Conservation (phyloP, 2,888 invertebrate genomes). For the Himalopsyche kuldschensis region DNA sequence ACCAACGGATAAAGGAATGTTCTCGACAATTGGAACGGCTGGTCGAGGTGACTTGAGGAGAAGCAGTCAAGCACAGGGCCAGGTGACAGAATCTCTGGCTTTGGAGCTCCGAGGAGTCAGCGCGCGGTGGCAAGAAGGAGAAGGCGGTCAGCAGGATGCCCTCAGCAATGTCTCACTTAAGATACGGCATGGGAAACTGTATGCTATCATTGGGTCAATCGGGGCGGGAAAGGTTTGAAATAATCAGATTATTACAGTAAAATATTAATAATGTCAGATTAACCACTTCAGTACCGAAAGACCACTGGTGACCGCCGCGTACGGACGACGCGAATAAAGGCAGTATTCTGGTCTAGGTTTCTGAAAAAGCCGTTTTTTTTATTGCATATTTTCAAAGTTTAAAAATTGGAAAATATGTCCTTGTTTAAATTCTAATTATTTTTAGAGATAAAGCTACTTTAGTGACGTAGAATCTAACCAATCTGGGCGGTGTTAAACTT, state of each 20-base stretch:
- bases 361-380: no score
- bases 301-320: no score
- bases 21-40: not conserved
- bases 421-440: no score
- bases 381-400: no score
- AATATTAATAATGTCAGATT: not conserved
- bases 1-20: not conserved
- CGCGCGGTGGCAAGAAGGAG: slow-evolving; percentile 55
- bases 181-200: slow-evolving; percentile 56
- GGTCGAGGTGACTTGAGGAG: not conserved
- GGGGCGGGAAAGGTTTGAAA: slow-evolving; percentile 42
- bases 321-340: no score
- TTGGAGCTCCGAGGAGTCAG: slow-evolving; percentile 47
- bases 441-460: no score
- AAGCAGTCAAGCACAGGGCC: not conserved
- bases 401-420: no score
- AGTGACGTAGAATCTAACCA: no score
- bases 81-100: slow-evolving; percentile 40
- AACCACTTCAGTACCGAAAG: no score
- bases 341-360: no score
- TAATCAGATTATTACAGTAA: not conserved
- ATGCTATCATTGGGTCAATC: slow-evolving; percentile 49
- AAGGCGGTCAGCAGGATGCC: slow-evolving; percentile 42
- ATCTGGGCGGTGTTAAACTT: no score
- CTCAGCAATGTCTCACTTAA: slow-evolving; percentile 52